These are phyloP conservation scores for Aspidoscelis tigris DNA, from an alignment of 2,113 vertebrate genomes.

Conservation along the genomic window DNA sequence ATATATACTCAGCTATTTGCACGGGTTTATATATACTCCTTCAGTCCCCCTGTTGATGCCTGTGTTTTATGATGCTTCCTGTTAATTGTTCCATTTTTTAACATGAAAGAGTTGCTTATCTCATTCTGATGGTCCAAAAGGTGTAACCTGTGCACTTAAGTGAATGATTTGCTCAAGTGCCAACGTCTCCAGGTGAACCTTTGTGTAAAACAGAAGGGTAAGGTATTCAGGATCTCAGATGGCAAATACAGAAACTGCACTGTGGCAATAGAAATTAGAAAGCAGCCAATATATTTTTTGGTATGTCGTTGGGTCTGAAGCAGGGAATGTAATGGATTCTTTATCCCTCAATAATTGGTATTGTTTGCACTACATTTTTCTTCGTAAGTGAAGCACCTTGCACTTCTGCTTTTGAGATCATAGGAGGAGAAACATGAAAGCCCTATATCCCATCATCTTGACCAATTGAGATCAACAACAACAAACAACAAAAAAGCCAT, in stretches of 20 bases:
- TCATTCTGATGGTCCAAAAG: constrained; percentile 58
- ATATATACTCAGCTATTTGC: constrained; percentile 59
- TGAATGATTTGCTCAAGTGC: constrained; percentile 48
- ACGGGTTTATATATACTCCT: constrained; percentile 70
- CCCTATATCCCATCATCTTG: constrained; percentile 46
- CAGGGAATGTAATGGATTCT: constrained; percentile 52
- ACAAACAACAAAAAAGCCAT: constrained; percentile 55
- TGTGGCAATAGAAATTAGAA: constrained; percentile 72
- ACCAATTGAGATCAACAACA: constrained; percentile 65
- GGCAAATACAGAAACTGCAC: constrained; percentile 53
- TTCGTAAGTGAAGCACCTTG: constrained; percentile 61
- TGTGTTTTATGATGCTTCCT: constrained; percentile 65
- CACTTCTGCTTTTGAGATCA: constrained; percentile 62
- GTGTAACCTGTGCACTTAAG: constrained; percentile 38
- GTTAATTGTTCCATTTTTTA: constrained; percentile 69
- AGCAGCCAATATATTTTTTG: constrained; percentile 67
- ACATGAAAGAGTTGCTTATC: constrained; percentile 67
- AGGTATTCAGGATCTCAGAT: constrained; percentile 70
- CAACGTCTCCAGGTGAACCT: constrained; percentile 56
- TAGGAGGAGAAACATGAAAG: constrained; percentile 63
- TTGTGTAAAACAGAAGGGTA: constrained; percentile 69
- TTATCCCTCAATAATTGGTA: constrained; percentile 51
- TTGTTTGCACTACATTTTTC: constrained; percentile 58
- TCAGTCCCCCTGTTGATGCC: neutral
- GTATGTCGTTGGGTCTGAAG: constrained; percentile 67